phyloP scores from a whole-genome alignment of 2,113 vertebrate genomes.

The Halcyon malimbica region DNA sequence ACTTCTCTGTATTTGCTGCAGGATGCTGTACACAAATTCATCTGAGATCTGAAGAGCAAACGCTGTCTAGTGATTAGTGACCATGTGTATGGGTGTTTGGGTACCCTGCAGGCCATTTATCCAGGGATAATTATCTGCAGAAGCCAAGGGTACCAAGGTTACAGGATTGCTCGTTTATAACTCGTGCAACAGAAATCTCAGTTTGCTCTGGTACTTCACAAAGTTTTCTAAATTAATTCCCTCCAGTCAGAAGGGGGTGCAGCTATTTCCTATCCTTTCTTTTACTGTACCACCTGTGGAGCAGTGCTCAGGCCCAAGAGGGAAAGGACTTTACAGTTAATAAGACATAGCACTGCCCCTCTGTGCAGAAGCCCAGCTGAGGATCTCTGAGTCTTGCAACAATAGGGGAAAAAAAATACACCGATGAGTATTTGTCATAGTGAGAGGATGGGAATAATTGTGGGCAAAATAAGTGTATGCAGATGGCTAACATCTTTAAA shows the following conservation, averaged over 20 bases:
- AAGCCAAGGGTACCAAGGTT: neutral
- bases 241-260: neutral
- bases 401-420: neutral
- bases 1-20: neutral
- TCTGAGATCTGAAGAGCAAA: neutral
- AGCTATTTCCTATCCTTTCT: neutral
- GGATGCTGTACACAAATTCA: neutral
- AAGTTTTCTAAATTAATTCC: neutral
- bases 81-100: neutral
- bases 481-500: neutral
- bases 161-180: neutral
- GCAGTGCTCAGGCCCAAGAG: neutral
- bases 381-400: neutral
- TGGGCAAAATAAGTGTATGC: neutral
- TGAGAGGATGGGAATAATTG: neutral
- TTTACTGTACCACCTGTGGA: neutral
- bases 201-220: neutral
- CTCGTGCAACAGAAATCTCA: neutral
- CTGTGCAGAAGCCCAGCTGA: neutral
- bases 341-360: neutral
- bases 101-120: neutral
- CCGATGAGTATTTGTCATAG: neutral
- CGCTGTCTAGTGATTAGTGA: neutral
- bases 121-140: neutral
- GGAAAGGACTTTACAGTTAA: neutral